Conservation (phyloP, 2,888 invertebrate genomes). For the Cosmia pyralina region DNA sequence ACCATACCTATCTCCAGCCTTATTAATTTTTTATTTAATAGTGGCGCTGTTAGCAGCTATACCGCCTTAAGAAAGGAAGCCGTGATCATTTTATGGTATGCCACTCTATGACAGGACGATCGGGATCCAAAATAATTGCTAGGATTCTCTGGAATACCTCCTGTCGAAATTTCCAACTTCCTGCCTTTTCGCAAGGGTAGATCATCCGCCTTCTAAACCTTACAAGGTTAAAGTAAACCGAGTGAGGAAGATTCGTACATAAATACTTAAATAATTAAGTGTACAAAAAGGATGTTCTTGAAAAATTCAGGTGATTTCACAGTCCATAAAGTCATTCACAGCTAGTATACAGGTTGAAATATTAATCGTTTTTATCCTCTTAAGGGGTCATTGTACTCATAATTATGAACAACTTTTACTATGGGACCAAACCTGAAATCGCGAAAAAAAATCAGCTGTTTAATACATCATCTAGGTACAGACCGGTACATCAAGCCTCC, state of each 20-base stretch:
- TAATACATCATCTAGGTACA: too few species aligned
- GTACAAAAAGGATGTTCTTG: neutral
- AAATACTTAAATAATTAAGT: neutral
- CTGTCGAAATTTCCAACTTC: neutral
- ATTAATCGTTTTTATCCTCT: too few species aligned
- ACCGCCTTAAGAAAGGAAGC: neutral
- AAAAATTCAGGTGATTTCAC: neutral
- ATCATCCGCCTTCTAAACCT: neutral
- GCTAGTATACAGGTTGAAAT: neutral
- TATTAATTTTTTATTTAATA: too few species aligned
- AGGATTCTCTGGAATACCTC: neutral
- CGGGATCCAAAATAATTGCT: neutral
- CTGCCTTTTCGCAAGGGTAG: neutral
- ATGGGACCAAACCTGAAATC: too few species aligned
- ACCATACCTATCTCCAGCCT: too few species aligned
- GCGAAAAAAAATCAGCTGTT: too few species aligned
- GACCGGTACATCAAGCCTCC: too few species aligned
- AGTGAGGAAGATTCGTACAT: neutral
- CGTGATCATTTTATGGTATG: neutral
- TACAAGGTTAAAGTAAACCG: too few species aligned
- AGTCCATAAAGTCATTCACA: neutral
- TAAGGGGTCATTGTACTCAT: too few species aligned
- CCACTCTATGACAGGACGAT: neutral
- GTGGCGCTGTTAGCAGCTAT: too few species aligned
- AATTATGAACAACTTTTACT: too few species aligned